These are phyloP conservation scores for Takifugu flavidus DNA, from an alignment of 2,113 vertebrate genomes.

Conservation along the genomic window DNA sequence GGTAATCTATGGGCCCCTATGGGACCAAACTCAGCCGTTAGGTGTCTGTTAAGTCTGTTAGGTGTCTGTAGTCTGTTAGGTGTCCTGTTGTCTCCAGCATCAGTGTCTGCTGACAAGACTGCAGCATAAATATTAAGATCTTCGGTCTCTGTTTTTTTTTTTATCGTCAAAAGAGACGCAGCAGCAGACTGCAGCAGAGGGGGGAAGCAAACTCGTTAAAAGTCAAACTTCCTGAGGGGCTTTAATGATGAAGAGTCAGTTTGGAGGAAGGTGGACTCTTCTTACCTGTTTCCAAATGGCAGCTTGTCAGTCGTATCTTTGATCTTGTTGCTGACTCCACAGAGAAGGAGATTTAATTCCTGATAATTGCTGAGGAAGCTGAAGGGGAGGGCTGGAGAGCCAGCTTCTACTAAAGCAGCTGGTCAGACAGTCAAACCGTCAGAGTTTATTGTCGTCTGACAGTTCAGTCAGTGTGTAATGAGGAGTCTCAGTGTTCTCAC, in stretches of 20 bases:
- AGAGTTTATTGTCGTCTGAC: constrained; percentile 10
- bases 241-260: constrained; percentile 28
- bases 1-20: no score
- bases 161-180: neutral
- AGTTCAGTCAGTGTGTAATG: constrained; percentile 8
- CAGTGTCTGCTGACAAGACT: neutral
- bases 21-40: no score
- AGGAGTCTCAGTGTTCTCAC: constrained; percentile 2
- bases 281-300: constrained; percentile 16
- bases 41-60: no score
- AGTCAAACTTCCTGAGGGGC: constrained; percentile 23
- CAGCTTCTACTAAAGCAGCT: constrained; percentile 2
- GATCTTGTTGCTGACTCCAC: constrained; percentile 28
- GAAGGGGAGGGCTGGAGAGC: constrained; percentile 9
- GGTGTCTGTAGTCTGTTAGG: no score
- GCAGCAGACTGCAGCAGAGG: neutral
- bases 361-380: constrained; percentile 37
- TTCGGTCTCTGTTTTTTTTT: neutral
- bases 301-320: constrained; percentile 40
- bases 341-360: constrained; percentile 32
- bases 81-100: no score
- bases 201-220: constrained; percentile 7
- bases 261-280: constrained; percentile 6
- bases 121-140: neutral
- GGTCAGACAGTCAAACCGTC: neutral